These are phyloP conservation scores for Melipona quadrifasciata DNA, from an alignment of 1,140 invertebrate genomes.

Conservation along the genomic window DNA sequence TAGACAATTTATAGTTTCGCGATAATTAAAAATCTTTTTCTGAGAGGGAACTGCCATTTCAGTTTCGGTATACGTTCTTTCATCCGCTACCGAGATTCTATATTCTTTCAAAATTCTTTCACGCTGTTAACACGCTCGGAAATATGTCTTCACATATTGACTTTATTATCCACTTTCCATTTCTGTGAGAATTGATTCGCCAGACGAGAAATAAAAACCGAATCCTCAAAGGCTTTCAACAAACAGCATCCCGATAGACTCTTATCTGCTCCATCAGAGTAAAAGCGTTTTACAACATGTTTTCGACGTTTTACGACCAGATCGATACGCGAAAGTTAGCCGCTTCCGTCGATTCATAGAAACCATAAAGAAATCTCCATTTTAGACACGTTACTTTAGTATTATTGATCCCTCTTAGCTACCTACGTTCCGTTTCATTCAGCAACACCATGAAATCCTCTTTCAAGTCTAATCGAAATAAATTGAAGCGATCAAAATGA, in stretches of 20 bases:
- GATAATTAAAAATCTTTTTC: not conserved
- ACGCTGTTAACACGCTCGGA: not conserved
- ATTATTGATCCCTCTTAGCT: not conserved
- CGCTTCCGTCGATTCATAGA: constrained; percentile 13
- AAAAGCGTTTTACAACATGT: constrained; percentile 37
- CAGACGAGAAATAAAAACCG: not conserved
- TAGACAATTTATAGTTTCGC: not conserved
- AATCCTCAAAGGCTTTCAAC: not conserved
- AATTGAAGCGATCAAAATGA: no score
- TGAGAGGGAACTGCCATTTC: no score
- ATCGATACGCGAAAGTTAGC: constrained; percentile 41
- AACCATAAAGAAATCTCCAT: constrained; percentile 17
- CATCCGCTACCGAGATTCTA: not conserved
- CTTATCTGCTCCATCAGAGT: constrained; percentile 13
- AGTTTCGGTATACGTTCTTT: not conserved
- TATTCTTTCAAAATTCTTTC: not conserved
- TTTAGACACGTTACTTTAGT: not conserved
- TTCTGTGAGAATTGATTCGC: constrained; percentile 25
- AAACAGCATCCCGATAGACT: constrained; percentile 6
- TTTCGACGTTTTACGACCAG: constrained; percentile 44
- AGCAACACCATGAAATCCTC: constrained; percentile 3
- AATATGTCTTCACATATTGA: not conserved
- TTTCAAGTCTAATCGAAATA: not conserved
- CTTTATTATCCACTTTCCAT: not conserved
- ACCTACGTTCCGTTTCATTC: not conserved